Evolutionary conservation across 2,888 invertebrate species (phyloP).

Genomic region (Lamproptera curius): DNA sequence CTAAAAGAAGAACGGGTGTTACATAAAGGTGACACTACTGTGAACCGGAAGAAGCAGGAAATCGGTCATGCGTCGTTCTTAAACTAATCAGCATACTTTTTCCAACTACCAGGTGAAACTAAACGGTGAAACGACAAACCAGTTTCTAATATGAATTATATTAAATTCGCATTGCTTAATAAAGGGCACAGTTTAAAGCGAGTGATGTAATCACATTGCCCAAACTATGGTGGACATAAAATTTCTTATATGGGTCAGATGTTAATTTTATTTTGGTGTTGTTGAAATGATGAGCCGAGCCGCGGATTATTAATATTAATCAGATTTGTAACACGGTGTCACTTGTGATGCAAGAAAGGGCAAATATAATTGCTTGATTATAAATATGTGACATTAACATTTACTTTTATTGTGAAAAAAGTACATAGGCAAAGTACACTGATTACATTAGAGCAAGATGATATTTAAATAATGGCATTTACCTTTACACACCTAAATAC

Average conservation of each 20-base stretch:
- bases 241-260: conserved; percentile 32
- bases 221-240: conserved; percentile 24
- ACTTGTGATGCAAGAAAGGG: conserved; percentile 1
- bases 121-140: conserved; percentile 38
- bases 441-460: too few species aligned
- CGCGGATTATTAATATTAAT: conserved; percentile 15
- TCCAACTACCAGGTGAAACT: conserved; percentile 47
- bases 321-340: conserved; percentile 6
- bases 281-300: conserved; percentile 17
- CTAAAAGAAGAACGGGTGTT: conserved; percentile 14
- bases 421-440: too few species aligned
- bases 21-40: conserved; percentile 28
- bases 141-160: conserved; percentile 34
- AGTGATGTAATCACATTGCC: conserved; percentile 28
- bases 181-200: conserved; percentile 34
- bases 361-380: neutral
- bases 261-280: conserved; percentile 31
- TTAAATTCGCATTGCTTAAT: conserved; percentile 40
- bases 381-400: too few species aligned
- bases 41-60: conserved; percentile 29
- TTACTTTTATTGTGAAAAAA: too few species aligned
- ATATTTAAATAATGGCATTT: too few species aligned
- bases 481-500: too few species aligned
- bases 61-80: conserved; percentile 34
- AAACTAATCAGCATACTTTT: conserved; percentile 45